Evolutionary conservation across 2,113 vertebrate genomes (phyloP), one percentile per base, ranked within the genome.

Genomic region (Capra hircus): DNA sequence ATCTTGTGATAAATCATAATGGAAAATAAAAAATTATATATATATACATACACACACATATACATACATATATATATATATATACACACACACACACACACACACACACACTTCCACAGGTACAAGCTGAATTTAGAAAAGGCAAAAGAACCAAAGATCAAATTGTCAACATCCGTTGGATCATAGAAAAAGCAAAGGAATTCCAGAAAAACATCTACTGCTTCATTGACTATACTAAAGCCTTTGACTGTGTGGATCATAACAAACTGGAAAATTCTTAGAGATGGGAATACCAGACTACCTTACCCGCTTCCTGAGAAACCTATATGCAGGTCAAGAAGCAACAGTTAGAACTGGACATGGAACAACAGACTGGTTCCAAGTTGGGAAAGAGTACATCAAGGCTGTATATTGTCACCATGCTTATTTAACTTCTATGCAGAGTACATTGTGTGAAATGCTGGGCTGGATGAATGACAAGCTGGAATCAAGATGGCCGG

Each of bases 1-100:
- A 25, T 3, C 36, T 14, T 77, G 36, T 74, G 71, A 74, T 43
- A 43, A 74, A 43, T 74, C 36, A 36, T 36, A 36, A n/a, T 43
- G 36, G 36, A 74, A 74, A 74, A 74, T 11, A 27, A 74, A 74
- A 74, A 43, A 27, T 43, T 74, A 25, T 12, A 40, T 40, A 40
- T 40, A 67, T 23, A 40, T 23, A 71, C 0, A 74, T 0, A 40
- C 0, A 71, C 1, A 74, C 2, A 25, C 0, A 74, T 0, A 74
- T 0, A 40, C 0, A 74, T 2, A 71, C 1, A 71, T 2, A 71
- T 0, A 36, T 2, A 36, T 6, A n/a, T 4, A n/a, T 7, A n/a
- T 7, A 64, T 16, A 67, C 19, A 40, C 2, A 36, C 2, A 36
- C 36, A 36, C 36, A 36, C 36, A 36, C 36, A 36, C 36, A 40